Evolutionary conservation across 2,888 invertebrate genomes (phyloP).

Genomic region (Pantelozetes paolii): DNA sequence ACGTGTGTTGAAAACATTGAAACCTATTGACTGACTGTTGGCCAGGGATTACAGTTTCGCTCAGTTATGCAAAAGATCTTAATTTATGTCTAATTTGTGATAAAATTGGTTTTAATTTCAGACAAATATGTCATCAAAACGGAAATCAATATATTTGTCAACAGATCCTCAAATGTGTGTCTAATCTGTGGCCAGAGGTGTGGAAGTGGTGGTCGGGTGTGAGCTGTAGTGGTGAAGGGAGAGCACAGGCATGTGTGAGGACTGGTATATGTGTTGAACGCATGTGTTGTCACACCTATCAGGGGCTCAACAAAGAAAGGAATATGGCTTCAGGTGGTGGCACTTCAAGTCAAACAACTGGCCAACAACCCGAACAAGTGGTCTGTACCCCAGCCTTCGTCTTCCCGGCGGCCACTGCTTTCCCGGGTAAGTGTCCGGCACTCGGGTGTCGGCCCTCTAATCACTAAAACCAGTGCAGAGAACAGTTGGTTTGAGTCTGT

Average conservation of each 20-base stretch:
- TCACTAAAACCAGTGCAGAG: background rate
- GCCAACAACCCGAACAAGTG: constrained; percentile 46
- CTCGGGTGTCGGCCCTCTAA: background rate
- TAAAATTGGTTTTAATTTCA: no score
- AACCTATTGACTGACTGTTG: no score
- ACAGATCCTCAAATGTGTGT: no score
- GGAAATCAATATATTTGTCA: no score
- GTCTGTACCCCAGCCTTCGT: constrained; percentile 48
- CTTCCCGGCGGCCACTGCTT: constrained; percentile 45
- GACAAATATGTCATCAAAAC: no score
- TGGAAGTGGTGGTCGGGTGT: background rate
- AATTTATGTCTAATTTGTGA: no score
- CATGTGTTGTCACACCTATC: constrained; percentile 35
- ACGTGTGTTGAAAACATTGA: no score
- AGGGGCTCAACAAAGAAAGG: constrained; percentile 34
- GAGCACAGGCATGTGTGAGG: background rate
- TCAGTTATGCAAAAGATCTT: no score
- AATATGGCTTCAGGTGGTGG: constrained; percentile 38
- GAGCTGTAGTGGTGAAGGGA: background rate
- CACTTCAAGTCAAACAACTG: constrained; percentile 35
- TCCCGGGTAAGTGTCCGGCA: constrained; percentile 44
- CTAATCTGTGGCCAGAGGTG: no score
- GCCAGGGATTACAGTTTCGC: no score
- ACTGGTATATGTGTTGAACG: constrained; percentile 10
- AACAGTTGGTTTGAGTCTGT: background rate